Percentiles rank a stretch among this genome's conserved stretches.
These are phyloP conservation scores for Petrosia ficiformis DNA, from an alignment of 37 sponge, comb jelly and placozoan species.

Conservation along the genomic window DNA sequence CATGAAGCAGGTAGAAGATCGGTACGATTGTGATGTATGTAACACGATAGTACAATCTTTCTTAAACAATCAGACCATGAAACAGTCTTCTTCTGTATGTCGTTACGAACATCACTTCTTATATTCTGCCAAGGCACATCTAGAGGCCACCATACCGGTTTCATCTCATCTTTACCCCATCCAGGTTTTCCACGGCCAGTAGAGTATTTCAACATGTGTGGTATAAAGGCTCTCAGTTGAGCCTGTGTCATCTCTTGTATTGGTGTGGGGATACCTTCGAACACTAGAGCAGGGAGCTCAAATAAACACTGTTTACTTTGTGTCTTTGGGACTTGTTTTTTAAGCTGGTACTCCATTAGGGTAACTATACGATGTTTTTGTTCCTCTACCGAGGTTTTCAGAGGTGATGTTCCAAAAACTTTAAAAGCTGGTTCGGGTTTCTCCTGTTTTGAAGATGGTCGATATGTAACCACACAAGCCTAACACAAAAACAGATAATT, in stretches of 20 bases:
- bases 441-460: constrained; percentile 37
- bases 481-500: not conserved
- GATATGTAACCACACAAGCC: constrained; percentile 71
- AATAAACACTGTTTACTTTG: constrained; percentile 14
- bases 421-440: constrained; percentile 70
- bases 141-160: constrained; percentile 91
- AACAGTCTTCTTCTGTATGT: constrained; percentile 57
- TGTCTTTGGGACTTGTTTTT: constrained; percentile 25
- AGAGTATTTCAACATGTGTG: constrained; percentile 82
- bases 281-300: constrained; percentile 85
- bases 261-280: constrained; percentile 93
- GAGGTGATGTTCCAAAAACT: constrained; percentile 80
- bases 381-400: constrained; percentile 45
- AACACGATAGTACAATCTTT: constrained; percentile 75
- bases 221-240: constrained; percentile 88
- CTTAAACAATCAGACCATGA: constrained; percentile 86
- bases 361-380: constrained; percentile 54
- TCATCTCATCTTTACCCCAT: constrained; percentile 87
- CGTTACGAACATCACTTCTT: constrained; percentile 69
- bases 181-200: constrained; percentile 88
- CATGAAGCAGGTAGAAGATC: constrained; percentile 87
- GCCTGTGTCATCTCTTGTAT: constrained; percentile 94
- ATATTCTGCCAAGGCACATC: constrained; percentile 90
- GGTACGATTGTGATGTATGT: constrained; percentile 65
- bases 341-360: constrained; percentile 53